A percentile compares a stretch with the other conserved stretches of the same genome.
phyloP scores from a whole-genome alignment of 2,888 invertebrate genomes.

The Mongoloraphidia duomilia region DNA sequence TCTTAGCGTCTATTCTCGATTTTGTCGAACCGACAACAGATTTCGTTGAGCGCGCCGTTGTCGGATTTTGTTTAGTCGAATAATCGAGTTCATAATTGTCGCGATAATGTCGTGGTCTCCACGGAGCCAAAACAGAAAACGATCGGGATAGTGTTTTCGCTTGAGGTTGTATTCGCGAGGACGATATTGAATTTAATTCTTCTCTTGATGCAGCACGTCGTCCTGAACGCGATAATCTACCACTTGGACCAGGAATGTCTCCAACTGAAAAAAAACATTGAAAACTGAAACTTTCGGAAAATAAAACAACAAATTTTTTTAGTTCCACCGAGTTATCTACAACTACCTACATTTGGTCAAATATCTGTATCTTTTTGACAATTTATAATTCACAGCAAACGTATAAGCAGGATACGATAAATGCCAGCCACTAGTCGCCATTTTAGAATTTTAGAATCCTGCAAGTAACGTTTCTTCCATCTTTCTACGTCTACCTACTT shows the following conservation, averaged over 20 bases:
- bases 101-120: slow-evolving; percentile 60
- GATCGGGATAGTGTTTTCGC: slow-evolving; percentile 61
- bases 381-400: too few species aligned
- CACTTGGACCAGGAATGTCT: slow-evolving; percentile 63
- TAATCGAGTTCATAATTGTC: slow-evolving; percentile 69
- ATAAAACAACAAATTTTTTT: neutral
- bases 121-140: slow-evolving; percentile 71
- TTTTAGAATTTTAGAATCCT: too few species aligned
- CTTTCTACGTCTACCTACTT: too few species aligned
- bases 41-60: slow-evolving; percentile 30
- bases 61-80: slow-evolving; percentile 40
- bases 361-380: neutral
- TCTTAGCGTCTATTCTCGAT: slow-evolving; percentile 25
- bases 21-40: slow-evolving; percentile 24
- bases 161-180: slow-evolving; percentile 44
- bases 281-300: neutral
- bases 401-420: too few species aligned
- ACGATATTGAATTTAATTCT: slow-evolving; percentile 52
- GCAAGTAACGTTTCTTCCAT: too few species aligned
- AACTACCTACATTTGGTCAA: neutral
- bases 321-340: neutral
- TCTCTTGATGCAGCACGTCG: slow-evolving; percentile 55
- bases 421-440: too few species aligned
- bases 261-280: slow-evolving; percentile 42
- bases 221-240: slow-evolving; percentile 28